Percentiles rank a stretch among this genome's conserved stretches.
Conservation (phyloP, 2,113 vertebrate species). For the Collichthys lucidus region DNA sequence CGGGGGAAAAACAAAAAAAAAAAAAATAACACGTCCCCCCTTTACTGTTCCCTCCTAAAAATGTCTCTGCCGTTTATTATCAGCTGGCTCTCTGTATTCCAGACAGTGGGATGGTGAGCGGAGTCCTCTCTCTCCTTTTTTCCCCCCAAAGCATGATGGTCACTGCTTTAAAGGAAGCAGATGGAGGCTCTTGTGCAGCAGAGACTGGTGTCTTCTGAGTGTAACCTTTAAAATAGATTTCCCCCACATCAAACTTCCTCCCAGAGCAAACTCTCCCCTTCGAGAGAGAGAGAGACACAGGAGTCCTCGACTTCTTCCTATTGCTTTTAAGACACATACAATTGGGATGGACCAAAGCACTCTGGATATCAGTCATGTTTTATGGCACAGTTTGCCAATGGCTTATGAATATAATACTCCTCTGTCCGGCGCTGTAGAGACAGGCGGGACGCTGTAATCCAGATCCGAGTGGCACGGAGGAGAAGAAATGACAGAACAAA, state of each 20-base stretch:
- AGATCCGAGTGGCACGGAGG: constrained; percentile 27
- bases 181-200: constrained; percentile 57
- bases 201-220: constrained; percentile 18
- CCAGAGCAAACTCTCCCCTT: constrained; percentile 18
- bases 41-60: constrained; percentile 36
- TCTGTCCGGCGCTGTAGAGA: constrained; percentile 54
- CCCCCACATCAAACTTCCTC: constrained; percentile 28
- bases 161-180: constrained; percentile 24
- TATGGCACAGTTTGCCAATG: constrained; percentile 72
- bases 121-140: constrained; percentile 22
- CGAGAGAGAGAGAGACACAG: constrained; percentile 4
- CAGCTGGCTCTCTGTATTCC: constrained; percentile 54
- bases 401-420: constrained; percentile 71
- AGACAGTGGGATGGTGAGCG: constrained; percentile 41
- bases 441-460: constrained; percentile 40
- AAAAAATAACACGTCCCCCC: background rate
- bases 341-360: constrained; percentile 64
- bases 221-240: constrained; percentile 15
- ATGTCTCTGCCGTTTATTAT: constrained; percentile 54
- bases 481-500: background rate
- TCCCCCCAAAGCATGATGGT: constrained; percentile 38
- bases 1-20: constrained; percentile 11
- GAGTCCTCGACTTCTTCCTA: constrained; percentile 65
- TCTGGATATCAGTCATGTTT: constrained; percentile 59
- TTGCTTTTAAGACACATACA: constrained; percentile 76